Evolutionary conservation across 2,888 invertebrate species (phyloP).

Genomic region (Furcula furcula): DNA sequence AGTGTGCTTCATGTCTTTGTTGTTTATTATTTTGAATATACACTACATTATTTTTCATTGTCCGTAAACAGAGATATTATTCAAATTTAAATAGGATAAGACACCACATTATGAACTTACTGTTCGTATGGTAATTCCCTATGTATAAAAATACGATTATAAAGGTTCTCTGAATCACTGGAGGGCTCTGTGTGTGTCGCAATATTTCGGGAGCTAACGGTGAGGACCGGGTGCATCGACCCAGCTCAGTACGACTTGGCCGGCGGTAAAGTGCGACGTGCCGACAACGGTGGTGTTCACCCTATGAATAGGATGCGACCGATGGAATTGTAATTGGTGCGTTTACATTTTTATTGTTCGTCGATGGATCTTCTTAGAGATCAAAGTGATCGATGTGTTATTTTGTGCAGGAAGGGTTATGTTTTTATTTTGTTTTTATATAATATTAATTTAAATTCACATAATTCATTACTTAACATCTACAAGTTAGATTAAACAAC

Average conservation of each 20-base stretch:
- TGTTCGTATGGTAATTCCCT: constrained; percentile 42
- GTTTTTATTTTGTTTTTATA: too few species aligned
- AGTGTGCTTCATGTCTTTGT: too few species aligned
- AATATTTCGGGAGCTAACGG: constrained; percentile 79
- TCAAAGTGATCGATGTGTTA: too few species aligned
- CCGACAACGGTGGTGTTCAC: constrained; percentile 27
- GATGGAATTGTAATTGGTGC: constrained; percentile 21
- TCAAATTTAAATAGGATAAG: too few species aligned
- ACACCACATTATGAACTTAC: background rate
- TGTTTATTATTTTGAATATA: too few species aligned
- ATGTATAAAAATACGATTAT: constrained; percentile 36
- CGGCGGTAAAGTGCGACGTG: constrained; percentile 57
- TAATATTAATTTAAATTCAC: too few species aligned
- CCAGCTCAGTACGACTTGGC: constrained; percentile 54
- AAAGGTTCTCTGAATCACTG: constrained; percentile 28
- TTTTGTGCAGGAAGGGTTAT: too few species aligned
- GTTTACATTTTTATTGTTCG: constrained; percentile 19
- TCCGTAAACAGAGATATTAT: too few species aligned
- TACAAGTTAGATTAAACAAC: too few species aligned
- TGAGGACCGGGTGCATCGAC: constrained; percentile 60
- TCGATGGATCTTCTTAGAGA: too few species aligned
- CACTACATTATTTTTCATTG: too few species aligned
- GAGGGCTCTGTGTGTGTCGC: constrained; percentile 53
- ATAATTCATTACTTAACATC: too few species aligned
- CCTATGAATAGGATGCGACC: constrained; percentile 37